A percentile compares a stretch with the other conserved stretches of the same genome.
phyloP scores from a whole-genome alignment of 2,113 vertebrate genomes.

The Stomatorhinus ivindoensis region DNA sequence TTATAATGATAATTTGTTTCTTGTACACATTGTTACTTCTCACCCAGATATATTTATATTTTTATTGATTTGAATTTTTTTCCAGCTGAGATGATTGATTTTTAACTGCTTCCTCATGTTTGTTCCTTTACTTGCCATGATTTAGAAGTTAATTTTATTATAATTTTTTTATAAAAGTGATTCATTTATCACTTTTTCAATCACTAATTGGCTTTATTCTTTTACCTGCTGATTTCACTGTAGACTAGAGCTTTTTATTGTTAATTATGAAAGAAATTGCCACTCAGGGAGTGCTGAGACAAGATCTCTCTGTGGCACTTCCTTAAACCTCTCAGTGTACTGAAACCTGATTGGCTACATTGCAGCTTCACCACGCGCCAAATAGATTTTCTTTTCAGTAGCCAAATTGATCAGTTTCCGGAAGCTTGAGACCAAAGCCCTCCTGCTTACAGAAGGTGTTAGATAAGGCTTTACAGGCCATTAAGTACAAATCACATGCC shows the following conservation, averaged over 20 bases:
- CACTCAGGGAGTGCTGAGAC: neutral
- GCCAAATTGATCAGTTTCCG: neutral
- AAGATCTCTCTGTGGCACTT: neutral
- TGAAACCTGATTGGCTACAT: neutral
- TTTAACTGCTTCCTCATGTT: neutral
- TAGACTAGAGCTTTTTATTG: neutral
- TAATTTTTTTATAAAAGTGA: neutral
- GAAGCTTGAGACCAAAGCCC: neutral
- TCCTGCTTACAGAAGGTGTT: slow-evolving; percentile 19
- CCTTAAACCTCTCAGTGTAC: neutral
- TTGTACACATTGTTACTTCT: slow-evolving; percentile 6
- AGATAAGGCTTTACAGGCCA: slow-evolving; percentile 26
- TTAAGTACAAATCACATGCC: slow-evolving; percentile 20
- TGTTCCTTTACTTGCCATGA: neutral
- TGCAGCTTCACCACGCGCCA: neutral
- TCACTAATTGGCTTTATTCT: neutral
- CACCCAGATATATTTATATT: slow-evolving; percentile 9
- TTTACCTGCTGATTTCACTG: neutral
- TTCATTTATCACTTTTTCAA: neutral
- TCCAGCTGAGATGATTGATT: neutral
- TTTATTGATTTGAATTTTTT: slow-evolving; percentile 1
- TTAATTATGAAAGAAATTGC: neutral
- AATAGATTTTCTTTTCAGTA: neutral
- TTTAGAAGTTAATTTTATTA: neutral
- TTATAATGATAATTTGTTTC: slow-evolving; percentile 16